A percentile compares a stretch with the other conserved stretches of the same genome.
Evolutionary conservation across 2,797 vertebrate species (phyloP).

Genomic region (Myiotriccus ornatus): DNA sequence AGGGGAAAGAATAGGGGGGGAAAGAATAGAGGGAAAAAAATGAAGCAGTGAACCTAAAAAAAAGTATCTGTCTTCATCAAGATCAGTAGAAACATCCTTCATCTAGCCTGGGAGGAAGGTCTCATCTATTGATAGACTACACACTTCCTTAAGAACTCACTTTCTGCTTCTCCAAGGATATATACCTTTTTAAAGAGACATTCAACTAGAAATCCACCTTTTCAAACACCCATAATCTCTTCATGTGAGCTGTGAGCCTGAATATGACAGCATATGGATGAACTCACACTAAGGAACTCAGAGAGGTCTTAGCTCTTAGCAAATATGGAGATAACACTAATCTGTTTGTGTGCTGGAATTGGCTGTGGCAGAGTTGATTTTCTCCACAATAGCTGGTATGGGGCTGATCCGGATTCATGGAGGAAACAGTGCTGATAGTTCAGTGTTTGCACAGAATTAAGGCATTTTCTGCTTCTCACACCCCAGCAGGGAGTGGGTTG

Average conservation of each 20-base stretch:
- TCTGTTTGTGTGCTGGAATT: not conserved
- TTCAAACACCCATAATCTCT: not conserved
- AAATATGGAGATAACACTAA: not conserved
- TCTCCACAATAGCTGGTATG: not conserved
- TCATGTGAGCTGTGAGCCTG: fast-evolving
- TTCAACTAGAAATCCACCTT: not conserved
- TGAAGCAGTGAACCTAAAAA: no score
- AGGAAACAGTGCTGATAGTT: not conserved
- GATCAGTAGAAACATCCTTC: no score
- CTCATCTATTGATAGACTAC: no score
- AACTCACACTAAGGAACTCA: not conserved
- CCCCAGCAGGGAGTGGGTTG: no score
- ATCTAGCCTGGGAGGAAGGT: no score
- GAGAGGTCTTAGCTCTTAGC: not conserved
- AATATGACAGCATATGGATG: not conserved
- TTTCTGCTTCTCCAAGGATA: not conserved
- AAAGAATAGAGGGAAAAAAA: no score
- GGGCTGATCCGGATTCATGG: not conserved
- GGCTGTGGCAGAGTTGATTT: not conserved
- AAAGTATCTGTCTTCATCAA: no score
- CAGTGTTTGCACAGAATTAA: not conserved
- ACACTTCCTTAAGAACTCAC: no score
- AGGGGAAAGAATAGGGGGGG: no score
- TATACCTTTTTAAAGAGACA: not conserved
- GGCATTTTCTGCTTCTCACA: not conserved